Conservation (phyloP, 2,888 invertebrate species). For the Tubiluchus corallicola region DNA sequence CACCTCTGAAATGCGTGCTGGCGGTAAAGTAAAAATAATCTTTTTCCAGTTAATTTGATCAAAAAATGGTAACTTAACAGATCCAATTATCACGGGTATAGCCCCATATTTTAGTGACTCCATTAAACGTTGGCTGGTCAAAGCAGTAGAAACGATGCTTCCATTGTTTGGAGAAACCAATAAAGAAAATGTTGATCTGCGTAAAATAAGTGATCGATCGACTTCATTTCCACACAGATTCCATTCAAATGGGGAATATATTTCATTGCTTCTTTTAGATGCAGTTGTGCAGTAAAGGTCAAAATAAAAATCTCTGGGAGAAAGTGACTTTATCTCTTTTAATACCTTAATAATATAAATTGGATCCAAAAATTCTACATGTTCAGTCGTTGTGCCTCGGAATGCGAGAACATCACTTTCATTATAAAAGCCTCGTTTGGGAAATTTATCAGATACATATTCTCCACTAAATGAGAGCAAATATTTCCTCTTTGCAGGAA, state of each 20-base stretch:
- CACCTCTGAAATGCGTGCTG: constrained; percentile 49
- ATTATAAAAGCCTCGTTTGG: no score
- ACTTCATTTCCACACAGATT: constrained; percentile 65
- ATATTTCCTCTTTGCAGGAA: constrained; percentile 68
- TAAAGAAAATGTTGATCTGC: constrained; percentile 69
- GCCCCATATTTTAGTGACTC: constrained; percentile 74
- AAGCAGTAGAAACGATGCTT: constrained; percentile 38
- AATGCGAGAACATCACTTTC: no score
- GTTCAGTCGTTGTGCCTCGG: no score
- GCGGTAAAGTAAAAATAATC: constrained; percentile 29
- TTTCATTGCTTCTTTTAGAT: constrained; percentile 17
- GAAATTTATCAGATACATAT: no score
- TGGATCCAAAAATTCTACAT: no score
- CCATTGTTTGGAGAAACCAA: constrained; percentile 56
- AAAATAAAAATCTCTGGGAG: constrained; percentile 49
- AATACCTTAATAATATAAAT: no score
- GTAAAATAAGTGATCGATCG: no score
- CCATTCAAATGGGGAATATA: constrained; percentile 58
- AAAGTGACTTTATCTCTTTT: no score
- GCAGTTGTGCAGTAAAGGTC: constrained; percentile 60
- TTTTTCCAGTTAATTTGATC: constrained; percentile 43
- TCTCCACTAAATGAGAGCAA: constrained; percentile 55
- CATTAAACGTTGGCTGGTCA: constrained; percentile 49
- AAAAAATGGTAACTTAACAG: constrained; percentile 51
- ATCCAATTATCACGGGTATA: constrained; percentile 68